phyloP scores from a whole-genome alignment of 1,140 invertebrate species.

The Drosophila mauritiana region DNA sequence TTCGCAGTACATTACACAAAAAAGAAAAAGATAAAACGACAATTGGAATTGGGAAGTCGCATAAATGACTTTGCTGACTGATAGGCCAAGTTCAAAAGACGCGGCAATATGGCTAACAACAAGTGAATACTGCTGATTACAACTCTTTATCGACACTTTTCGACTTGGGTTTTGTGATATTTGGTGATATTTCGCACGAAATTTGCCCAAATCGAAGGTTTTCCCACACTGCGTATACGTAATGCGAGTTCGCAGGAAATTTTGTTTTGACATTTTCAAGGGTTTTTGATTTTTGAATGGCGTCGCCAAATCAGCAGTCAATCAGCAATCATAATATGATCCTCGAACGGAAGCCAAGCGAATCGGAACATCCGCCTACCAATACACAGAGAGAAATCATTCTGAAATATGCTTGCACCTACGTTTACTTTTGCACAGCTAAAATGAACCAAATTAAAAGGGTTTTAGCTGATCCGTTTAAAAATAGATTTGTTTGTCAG shows the following conservation, averaged over 20 bases:
- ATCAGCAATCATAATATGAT: conserved; percentile 29
- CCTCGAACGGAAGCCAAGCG: background rate
- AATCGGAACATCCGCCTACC: background rate
- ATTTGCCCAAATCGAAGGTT: conserved; percentile 2
- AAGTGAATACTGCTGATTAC: conserved; percentile 10
- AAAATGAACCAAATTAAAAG: background rate
- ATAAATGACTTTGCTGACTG: conserved; percentile 20
- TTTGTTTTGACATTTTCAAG: conserved; percentile 23
- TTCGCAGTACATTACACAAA: conserved; percentile 1
- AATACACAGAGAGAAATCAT: background rate
- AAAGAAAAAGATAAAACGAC: conserved; percentile 2
- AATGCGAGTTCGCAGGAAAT: conserved; percentile 8
- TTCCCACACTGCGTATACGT: conserved; percentile 21
- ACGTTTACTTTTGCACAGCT: background rate
- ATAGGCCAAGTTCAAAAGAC: conserved; percentile 22
- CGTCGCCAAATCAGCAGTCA: conserved; percentile 24
- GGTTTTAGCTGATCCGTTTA: background rate
- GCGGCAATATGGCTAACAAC: conserved; percentile 15
- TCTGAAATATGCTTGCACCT: background rate
- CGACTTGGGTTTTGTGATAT: background rate
- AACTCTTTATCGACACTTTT: conserved; percentile 2
- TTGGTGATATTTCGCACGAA: background rate
- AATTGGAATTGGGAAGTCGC: conserved; percentile 17
- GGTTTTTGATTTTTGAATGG: conserved; percentile 13
- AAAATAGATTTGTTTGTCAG: background rate